These are phyloP conservation scores for Zootermopsis nevadensis DNA, from an alignment of 2,888 invertebrate genomes.

Conservation along the genomic window DNA sequence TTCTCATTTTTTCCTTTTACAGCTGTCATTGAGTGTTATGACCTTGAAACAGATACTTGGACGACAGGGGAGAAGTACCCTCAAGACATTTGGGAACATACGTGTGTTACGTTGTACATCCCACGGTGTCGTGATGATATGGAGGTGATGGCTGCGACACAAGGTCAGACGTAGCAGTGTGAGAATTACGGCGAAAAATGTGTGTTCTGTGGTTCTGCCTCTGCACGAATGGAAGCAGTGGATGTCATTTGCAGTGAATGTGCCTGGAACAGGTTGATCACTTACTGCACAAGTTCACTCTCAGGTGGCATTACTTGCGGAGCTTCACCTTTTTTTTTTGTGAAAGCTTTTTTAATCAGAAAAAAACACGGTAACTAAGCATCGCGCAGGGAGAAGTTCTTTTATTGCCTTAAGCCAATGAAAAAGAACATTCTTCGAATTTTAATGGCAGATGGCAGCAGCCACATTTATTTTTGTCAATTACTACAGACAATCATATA, in stretches of 20 bases:
- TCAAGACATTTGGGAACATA: constrained; percentile 78
- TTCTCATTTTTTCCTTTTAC: constrained; percentile 46
- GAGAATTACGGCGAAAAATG: background rate
- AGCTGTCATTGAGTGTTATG: constrained; percentile 74
- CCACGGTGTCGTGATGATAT: constrained; percentile 69
- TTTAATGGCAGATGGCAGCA: background rate
- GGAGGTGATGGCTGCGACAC: constrained; percentile 61
- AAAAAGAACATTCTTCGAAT: background rate
- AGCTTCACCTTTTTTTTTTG: background rate
- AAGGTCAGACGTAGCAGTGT: constrained; percentile 45
- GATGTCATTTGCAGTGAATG: background rate
- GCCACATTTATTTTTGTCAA: background rate
- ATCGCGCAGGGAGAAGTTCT: background rate
- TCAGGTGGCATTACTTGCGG: background rate
- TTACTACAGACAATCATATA: constrained; percentile 13
- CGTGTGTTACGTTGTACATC: constrained; percentile 74
- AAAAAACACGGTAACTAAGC: background rate
- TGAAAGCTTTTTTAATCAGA: background rate
- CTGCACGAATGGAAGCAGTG: background rate
- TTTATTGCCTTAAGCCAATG: background rate
- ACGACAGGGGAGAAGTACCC: constrained; percentile 72
- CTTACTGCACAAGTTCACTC: background rate
- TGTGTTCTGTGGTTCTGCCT: background rate
- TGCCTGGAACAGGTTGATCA: background rate
- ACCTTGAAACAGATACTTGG: constrained; percentile 72